Conservation (phyloP, 2,888 invertebrate species). For the Oxyteleia sp. region DNA sequence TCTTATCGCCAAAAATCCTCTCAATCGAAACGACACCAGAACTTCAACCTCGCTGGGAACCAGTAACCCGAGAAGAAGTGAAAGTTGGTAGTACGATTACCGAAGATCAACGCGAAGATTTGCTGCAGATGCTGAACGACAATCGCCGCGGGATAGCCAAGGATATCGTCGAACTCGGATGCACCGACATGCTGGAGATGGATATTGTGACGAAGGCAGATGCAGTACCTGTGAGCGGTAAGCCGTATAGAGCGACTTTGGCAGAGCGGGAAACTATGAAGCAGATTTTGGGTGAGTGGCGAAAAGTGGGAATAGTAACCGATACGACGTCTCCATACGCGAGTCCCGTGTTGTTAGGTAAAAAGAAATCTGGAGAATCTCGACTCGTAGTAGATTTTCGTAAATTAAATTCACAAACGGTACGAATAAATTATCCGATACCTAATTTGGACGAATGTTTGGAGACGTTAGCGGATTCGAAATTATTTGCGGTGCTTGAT, state of each 20-base stretch:
- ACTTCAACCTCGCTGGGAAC: no score
- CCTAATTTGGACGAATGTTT: conserved; percentile 63
- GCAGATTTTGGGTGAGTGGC: conserved; percentile 61
- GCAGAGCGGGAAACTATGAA: conserved; percentile 54
- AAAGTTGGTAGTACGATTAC: background rate
- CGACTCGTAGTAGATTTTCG: conserved; percentile 72
- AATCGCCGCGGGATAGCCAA: conserved; percentile 8
- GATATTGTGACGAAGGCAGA: conserved; percentile 26
- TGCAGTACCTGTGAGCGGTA: conserved; percentile 17
- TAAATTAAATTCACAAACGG: conserved; percentile 59
- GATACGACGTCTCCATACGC: no score
- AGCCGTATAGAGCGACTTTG: conserved; percentile 48
- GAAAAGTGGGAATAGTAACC: conserved; percentile 48
- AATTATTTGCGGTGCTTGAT: conserved; percentile 37
- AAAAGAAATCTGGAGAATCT: conserved; percentile 61
- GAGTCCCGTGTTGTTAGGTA: conserved; percentile 68
- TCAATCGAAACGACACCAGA: no score
- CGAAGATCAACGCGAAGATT: background rate
- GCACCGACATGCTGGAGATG: conserved; percentile 18
- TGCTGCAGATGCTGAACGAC: conserved; percentile 9
- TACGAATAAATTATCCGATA: conserved; percentile 56
- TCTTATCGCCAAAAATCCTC: no score
- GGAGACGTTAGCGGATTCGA: conserved; percentile 26
- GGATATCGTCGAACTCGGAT: background rate
- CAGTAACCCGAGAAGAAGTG: no score